These are phyloP conservation scores for Drosophila paramelanica DNA, from an alignment of 2,888 invertebrate genomes.

Conservation along the genomic window DNA sequence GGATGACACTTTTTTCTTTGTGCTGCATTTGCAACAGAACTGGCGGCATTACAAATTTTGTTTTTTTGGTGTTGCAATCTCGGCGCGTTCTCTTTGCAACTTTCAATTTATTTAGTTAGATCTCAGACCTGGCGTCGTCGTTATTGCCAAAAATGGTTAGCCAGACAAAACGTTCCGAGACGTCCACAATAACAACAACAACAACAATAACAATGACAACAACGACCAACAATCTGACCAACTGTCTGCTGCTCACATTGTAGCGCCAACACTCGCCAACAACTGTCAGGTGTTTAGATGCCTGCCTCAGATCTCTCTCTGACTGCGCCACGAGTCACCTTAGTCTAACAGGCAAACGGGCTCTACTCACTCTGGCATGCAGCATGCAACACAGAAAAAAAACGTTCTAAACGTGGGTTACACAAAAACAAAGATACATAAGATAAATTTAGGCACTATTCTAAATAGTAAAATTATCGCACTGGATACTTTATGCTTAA, in stretches of 20 bases:
- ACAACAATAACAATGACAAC: constrained; percentile 52
- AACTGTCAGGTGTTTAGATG: constrained; percentile 78
- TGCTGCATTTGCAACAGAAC: constrained; percentile 20
- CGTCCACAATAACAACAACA: constrained; percentile 36
- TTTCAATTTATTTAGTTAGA: constrained; percentile 54
- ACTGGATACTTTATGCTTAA: no score
- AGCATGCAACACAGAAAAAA: background rate
- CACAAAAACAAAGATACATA: no score
- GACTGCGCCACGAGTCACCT: constrained; percentile 63
- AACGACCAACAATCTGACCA: constrained; percentile 34
- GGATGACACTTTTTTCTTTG: constrained; percentile 32
- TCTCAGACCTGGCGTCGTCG: constrained; percentile 47
- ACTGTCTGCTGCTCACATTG: constrained; percentile 52
- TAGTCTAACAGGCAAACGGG: constrained; percentile 7
- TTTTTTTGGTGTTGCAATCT: constrained; percentile 42
- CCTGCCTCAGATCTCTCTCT: constrained; percentile 43
- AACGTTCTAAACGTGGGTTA: background rate
- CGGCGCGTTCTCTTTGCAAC: constrained; percentile 32
- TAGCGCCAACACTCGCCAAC: constrained; percentile 68
- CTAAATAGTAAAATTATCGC: no score
- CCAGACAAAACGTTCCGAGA: constrained; percentile 45
- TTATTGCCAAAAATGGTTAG: constrained; percentile 75
- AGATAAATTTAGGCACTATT: no score
- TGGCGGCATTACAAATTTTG: constrained; percentile 13
- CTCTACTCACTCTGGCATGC: constrained; percentile 14